These are phyloP conservation scores for Prorops nasuta DNA, from an alignment of 1,140 invertebrate species.

Conservation along the genomic window DNA sequence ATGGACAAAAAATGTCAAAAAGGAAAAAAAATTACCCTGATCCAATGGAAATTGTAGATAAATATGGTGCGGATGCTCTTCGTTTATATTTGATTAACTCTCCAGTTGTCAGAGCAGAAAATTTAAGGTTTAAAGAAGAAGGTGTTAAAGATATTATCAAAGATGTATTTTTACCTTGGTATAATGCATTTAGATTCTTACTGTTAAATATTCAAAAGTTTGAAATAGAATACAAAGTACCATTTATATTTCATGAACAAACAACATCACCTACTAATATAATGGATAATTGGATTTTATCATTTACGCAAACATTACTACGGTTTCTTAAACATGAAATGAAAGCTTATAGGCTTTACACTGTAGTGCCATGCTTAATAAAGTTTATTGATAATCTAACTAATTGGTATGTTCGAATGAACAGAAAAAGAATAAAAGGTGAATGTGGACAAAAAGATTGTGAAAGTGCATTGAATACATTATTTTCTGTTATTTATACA, in stretches of 20 bases:
- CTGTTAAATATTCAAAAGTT: slow-evolving; percentile 89
- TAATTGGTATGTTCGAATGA: slow-evolving; percentile 98
- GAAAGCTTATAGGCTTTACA: slow-evolving; percentile 91
- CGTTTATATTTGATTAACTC: slow-evolving; percentile 97
- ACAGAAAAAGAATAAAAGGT: slow-evolving; percentile 89
- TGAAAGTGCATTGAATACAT: slow-evolving; percentile 78
- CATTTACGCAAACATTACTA: slow-evolving; percentile 91
- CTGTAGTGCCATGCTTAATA: slow-evolving; percentile 88
- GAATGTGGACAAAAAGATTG: slow-evolving; percentile 78
- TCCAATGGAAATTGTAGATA: slow-evolving; percentile 85
- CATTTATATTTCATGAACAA: slow-evolving; percentile 66
- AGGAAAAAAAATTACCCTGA: slow-evolving; percentile 99
- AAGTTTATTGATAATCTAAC: slow-evolving; percentile 97
- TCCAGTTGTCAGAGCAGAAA: slow-evolving; percentile 96
- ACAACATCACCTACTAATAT: slow-evolving; percentile 69
- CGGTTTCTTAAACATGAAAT: slow-evolving; percentile 91
- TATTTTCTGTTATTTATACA: slow-evolving; percentile 84
- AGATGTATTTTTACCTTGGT: slow-evolving; percentile 98
- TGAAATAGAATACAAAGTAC: slow-evolving; percentile 66
- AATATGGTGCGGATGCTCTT: slow-evolving; percentile 96
- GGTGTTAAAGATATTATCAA: slow-evolving; percentile 95
- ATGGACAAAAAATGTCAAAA: slow-evolving; percentile 99
- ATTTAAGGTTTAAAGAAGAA: slow-evolving; percentile 94
- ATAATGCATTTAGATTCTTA: slow-evolving; percentile 96
- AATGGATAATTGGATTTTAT: slow-evolving; percentile 98